A percentile compares a stretch with the other conserved stretches of the same genome.
phyloP scores from a whole-genome alignment of 2,797 vertebrate genomes.

The Potorous gilbertii region DNA sequence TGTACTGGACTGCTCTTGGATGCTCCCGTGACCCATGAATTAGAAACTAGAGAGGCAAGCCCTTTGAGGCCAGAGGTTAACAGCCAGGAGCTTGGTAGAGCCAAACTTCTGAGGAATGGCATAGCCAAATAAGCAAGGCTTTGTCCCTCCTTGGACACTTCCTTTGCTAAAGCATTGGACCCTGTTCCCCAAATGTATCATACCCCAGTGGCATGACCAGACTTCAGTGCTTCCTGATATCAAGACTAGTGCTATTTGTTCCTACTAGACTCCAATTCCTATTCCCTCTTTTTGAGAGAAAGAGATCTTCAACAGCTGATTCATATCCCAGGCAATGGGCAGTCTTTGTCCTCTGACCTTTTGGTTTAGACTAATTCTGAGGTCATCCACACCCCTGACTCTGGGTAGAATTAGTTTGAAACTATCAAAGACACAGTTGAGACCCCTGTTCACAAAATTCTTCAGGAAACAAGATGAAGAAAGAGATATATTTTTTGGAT shows the following conservation, averaged over 20 bases:
- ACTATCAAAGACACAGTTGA: background rate
- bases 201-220: background rate
- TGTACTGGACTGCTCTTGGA: background rate
- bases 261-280: background rate
- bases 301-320: background rate
- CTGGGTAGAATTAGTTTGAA: background rate
- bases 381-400: background rate
- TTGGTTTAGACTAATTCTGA: background rate
- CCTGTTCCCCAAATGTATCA: background rate
- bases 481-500: background rate
- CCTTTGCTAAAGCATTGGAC: background rate
- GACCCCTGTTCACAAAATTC: background rate
- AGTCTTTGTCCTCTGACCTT: background rate
- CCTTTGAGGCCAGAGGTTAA: background rate
- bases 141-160: background rate
- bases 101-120: background rate
- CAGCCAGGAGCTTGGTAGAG: background rate
- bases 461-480: background rate
- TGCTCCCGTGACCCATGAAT: background rate
- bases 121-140: background rate
- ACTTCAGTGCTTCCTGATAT: background rate
- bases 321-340: background rate
- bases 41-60: background rate
- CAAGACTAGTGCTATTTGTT: background rate
- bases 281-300: background rate